These are phyloP conservation scores for Muschampia plurimacula DNA, from an alignment of 2,888 invertebrate species.

Conservation along the genomic window DNA sequence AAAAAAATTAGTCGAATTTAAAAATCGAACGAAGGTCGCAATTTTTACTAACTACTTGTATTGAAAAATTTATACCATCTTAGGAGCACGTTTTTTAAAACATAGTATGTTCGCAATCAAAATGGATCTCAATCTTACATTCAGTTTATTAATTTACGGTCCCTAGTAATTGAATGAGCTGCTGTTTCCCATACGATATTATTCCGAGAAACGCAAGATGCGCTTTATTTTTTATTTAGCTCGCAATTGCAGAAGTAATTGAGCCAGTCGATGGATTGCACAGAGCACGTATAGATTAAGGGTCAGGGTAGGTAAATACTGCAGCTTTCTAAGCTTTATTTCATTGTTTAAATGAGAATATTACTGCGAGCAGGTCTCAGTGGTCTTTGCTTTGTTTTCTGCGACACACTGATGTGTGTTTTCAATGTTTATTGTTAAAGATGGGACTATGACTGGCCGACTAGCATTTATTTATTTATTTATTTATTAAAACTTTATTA, in stretches of 20 bases:
- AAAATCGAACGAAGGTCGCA: too few relatives aligned
- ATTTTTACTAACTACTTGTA: too few relatives aligned
- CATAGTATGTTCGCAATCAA: too few relatives aligned
- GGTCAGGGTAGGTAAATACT: not conserved
- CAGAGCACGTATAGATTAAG: constrained; percentile 5
- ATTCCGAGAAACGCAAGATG: not conserved
- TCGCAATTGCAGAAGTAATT: not conserved
- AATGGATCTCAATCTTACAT: too few relatives aligned
- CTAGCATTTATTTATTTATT: too few relatives aligned
- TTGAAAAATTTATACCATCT: too few relatives aligned
- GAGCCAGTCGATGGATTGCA: not conserved
- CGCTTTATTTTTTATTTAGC: not conserved
- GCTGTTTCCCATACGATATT: not conserved
- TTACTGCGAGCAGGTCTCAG: not conserved
- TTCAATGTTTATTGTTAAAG: too few relatives aligned
- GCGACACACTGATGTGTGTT: not conserved
- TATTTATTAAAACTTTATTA: too few relatives aligned
- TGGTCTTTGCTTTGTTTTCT: not conserved
- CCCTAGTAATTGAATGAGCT: not conserved
- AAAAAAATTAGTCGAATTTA: too few relatives aligned
- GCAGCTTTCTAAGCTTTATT: not conserved
- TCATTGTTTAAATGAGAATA: constrained; percentile 3
- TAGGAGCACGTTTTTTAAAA: too few relatives aligned
- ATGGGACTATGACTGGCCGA: too few relatives aligned
- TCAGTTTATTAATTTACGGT: too few relatives aligned